phyloP scores from a whole-genome alignment of 2,888 invertebrate species.

The Ornithoptera alexandrae region DNA sequence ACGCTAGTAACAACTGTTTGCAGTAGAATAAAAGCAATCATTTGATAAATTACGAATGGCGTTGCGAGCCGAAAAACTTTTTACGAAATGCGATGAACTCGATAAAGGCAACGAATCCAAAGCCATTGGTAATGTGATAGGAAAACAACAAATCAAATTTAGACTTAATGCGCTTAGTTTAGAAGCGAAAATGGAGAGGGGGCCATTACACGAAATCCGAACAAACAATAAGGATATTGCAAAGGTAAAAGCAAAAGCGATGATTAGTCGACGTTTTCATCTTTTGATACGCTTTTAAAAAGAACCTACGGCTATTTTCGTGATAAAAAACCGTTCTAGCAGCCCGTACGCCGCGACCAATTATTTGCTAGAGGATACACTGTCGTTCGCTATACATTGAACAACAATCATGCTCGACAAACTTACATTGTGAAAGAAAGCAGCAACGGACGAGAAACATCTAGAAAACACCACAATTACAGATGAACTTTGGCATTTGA shows the following conservation, averaged over 20 bases:
- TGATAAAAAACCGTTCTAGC: conserved; percentile 37
- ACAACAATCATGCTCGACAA: background rate
- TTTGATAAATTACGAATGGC: conserved; percentile 14
- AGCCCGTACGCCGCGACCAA: conserved; percentile 14
- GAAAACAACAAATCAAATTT: conserved; percentile 15
- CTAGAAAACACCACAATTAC: conserved; percentile 1
- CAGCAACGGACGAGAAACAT: conserved; percentile 7
- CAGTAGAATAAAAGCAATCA: conserved; percentile 1
- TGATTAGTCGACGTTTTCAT: conserved; percentile 32
- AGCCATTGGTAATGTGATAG: conserved; percentile 15
- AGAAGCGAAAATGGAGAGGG: conserved; percentile 18
- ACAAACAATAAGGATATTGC: conserved; percentile 32
- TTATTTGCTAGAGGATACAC: background rate
- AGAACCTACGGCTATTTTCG: conserved; percentile 38
- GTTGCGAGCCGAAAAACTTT: conserved; percentile 17
- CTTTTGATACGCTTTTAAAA: conserved; percentile 37
- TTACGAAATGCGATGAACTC: conserved; percentile 22
- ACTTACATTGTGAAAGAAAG: background rate
- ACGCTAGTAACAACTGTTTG: background rate
- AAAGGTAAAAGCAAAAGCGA: conserved; percentile 34
- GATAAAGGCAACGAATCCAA: conserved; percentile 25
- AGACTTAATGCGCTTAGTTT: conserved; percentile 15
- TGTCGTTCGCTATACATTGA: conserved; percentile 11
- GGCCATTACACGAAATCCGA: conserved; percentile 23
- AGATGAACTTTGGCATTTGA: conserved; percentile 34